Evolutionary conservation across 1,140 invertebrate species (phyloP).

Genomic region (Heliconius eleuchia): DNA sequence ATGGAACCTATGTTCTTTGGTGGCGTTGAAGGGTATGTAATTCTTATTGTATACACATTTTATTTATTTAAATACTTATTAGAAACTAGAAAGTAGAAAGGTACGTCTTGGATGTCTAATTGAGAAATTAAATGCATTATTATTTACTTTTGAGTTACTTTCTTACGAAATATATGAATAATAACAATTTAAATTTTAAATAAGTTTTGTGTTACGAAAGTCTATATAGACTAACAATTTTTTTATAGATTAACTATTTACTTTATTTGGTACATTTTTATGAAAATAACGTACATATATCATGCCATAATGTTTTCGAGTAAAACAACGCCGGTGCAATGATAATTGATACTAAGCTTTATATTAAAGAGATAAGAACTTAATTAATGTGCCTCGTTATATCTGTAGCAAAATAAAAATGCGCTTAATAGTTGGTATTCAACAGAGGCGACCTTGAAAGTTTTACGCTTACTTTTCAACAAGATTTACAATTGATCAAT

Average conservation of each 20-base stretch:
- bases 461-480: slow-evolving; percentile 63
- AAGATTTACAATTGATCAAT: slow-evolving; percentile 23
- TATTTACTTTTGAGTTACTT: background rate
- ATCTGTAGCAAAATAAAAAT: slow-evolving; percentile 41
- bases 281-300: background rate
- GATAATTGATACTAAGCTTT: slow-evolving; percentile 46
- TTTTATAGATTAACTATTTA: background rate
- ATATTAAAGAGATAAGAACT: slow-evolving; percentile 36
- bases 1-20: slow-evolving; percentile 66
- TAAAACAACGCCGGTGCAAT: slow-evolving; percentile 34
- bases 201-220: background rate
- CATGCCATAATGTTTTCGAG: slow-evolving; percentile 32
- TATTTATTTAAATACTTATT: background rate
- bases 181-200: background rate
- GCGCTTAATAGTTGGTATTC: slow-evolving; percentile 32
- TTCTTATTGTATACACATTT: slow-evolving; percentile 25
- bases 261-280: background rate
- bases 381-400: slow-evolving; percentile 27
- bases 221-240: background rate
- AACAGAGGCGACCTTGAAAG: slow-evolving; percentile 53
- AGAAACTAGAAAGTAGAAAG: slow-evolving; percentile 65
- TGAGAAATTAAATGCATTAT: background rate
- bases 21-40: slow-evolving; percentile 70
- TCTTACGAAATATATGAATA: background rate
- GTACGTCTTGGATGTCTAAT: slow-evolving; percentile 52